phyloP scores from a whole-genome alignment of 2,888 invertebrate genomes.

The Salpingus planirostris region DNA sequence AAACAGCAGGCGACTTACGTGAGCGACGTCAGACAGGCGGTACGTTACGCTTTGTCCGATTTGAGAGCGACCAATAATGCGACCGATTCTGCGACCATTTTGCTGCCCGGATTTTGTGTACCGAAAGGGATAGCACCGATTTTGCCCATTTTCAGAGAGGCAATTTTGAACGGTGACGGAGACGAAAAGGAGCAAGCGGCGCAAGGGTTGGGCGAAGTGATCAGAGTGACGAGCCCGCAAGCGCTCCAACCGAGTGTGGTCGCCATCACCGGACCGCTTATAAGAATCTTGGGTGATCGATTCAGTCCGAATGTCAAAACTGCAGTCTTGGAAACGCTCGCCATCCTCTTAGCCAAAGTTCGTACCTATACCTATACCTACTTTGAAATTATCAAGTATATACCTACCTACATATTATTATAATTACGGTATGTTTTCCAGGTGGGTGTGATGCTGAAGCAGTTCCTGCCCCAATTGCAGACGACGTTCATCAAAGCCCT shows the following conservation, averaged over 20 bases:
- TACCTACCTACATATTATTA: constrained; percentile 5
- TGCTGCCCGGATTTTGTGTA: constrained; percentile 87
- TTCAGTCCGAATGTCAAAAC: constrained; percentile 93
- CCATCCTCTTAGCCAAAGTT: constrained; percentile 83
- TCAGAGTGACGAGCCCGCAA: constrained; percentile 72
- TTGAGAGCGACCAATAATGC: constrained; percentile 61
- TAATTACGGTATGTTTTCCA: too few species aligned
- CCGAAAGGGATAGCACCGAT: constrained; percentile 88
- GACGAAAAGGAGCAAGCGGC: constrained; percentile 96
- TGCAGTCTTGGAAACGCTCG: constrained; percentile 89
- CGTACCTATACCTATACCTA: constrained; percentile 1
- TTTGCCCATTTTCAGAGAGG: constrained; percentile 91
- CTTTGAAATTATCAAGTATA: constrained; percentile 4
- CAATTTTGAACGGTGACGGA: constrained; percentile 88
- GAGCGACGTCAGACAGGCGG: constrained; percentile 82
- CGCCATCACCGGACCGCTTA: constrained; percentile 94
- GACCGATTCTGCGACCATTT: constrained; percentile 50
- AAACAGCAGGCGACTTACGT: constrained; percentile 81
- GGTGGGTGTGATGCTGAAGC: constrained; percentile 88
- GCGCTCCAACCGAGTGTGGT: constrained; percentile 94
- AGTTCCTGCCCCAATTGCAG: constrained; percentile 96
- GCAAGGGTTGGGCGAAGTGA: constrained; percentile 72
- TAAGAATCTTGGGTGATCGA: constrained; percentile 92
- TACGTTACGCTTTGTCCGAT: constrained; percentile 83
- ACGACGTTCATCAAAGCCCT: constrained; percentile 95